Percentiles rank a stretch among this genome's conserved stretches.
Conservation (phyloP, 2,888 invertebrate species). For the Hartigia nigra region DNA sequence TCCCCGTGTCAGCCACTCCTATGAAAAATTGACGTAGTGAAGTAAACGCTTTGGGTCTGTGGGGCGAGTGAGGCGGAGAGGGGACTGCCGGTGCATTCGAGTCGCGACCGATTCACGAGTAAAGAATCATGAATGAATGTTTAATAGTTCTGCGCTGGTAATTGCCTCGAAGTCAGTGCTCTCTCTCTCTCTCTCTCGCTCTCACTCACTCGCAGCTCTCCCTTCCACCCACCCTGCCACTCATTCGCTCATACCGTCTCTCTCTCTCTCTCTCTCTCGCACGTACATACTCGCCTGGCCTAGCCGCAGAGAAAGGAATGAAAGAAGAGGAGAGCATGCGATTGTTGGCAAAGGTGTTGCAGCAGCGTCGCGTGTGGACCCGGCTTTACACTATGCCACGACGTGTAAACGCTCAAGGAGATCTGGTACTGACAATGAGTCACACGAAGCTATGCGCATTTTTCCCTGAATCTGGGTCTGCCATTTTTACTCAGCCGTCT, state of each 20-base stretch:
- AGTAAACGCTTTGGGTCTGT: neutral
- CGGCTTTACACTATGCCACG: neutral
- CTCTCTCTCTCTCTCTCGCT: constrained; percentile 9
- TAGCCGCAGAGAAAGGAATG: constrained; percentile 23
- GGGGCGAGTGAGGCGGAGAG: neutral
- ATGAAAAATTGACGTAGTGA: neutral
- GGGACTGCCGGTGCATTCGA: neutral
- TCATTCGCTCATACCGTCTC: neutral
- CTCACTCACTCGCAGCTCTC: neutral
- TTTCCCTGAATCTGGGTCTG: constrained; percentile 50
- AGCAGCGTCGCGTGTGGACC: constrained; percentile 7
- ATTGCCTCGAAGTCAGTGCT: constrained; percentile 28
- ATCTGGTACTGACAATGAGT: constrained; percentile 55
- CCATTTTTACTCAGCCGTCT: constrained; percentile 21
- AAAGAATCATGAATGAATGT: constrained; percentile 21
- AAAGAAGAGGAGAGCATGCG: constrained; percentile 30
- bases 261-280: constrained; percentile 13
- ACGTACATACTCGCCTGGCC: constrained; percentile 19
- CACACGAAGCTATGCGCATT: constrained; percentile 49
- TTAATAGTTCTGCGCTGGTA: constrained; percentile 32
- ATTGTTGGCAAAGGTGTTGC: constrained; percentile 25
- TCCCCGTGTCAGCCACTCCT: neutral
- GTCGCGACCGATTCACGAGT: neutral
- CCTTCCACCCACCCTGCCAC: neutral
- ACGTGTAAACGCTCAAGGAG: constrained; percentile 51